These are phyloP conservation scores for Balaeniceps rex DNA, from an alignment of 2,113 vertebrate species.

Conservation along the genomic window DNA sequence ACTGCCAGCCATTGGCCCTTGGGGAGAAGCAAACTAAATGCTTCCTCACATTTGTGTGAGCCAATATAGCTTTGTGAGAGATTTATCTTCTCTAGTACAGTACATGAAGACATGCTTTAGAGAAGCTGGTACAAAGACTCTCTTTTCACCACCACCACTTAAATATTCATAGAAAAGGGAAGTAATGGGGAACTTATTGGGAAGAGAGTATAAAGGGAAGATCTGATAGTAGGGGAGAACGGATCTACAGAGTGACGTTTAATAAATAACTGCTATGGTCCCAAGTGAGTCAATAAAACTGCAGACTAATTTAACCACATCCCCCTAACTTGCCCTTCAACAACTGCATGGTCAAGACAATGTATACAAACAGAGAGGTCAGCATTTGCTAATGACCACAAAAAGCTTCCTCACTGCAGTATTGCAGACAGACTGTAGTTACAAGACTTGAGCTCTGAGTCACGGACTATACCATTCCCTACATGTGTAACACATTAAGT, in stretches of 20 bases:
- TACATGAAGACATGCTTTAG: rapidly evolving
- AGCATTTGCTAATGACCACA: not conserved
- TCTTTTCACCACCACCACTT: not conserved
- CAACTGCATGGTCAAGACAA: not conserved
- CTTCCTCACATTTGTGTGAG: not conserved
- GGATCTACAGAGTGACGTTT: not conserved
- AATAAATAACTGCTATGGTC: not conserved
- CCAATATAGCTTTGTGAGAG: not conserved
- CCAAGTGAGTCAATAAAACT: not conserved
- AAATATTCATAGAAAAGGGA: not conserved
- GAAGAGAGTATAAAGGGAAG: not conserved
- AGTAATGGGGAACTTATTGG: not conserved
- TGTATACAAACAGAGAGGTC: constrained; percentile 23
- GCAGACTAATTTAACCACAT: constrained; percentile 17
- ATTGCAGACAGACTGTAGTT: not conserved
- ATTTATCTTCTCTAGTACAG: not conserved
- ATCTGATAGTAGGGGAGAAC: not conserved
- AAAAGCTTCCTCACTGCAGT: not conserved
- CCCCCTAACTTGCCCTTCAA: not conserved
- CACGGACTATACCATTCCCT: not conserved
- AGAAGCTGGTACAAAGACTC: not conserved
- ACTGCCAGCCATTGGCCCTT: not conserved
- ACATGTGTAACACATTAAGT: constrained; percentile 48
- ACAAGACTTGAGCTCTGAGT: not conserved
- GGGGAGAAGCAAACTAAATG: not conserved